Base-by-base conservation (phyloP, 2,113 vertebrate species). In the Tyrannus savana region DNA sequence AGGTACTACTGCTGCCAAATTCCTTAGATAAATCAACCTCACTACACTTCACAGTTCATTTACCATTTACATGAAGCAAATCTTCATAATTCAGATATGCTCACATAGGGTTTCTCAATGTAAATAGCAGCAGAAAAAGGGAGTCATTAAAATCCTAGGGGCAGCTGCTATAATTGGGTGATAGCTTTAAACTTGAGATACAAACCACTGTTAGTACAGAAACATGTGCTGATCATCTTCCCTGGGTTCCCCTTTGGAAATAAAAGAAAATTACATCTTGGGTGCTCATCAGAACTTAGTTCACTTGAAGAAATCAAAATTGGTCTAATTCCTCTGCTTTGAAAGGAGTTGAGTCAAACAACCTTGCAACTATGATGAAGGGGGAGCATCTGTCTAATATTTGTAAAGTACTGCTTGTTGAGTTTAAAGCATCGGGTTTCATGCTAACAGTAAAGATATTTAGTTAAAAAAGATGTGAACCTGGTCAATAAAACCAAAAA, bases 41-140 rank as follows among this genome's bases (percentile, higher is more conserved):
- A 28, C 46, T 80, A 21, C 55, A 42, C 63, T 93, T 96, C 85
- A 96, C 10, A 0, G 0, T 87, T 96, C 37, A n/a, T 92, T 87
- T 94, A 49, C 35, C n/a, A 71, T 73, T 93, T 78, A 75, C 3
- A 10, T 71, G 90, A 67, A 88, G 18, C 47, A 72, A 85, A 56
- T 47, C 55, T 88, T 95, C 91, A 69, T 81, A 94, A 87, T 74
- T 96, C 41, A 75, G 81, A 87, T 88, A 83, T 66, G 91, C 71
- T 96, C 35, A 80, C 84, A 66, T 44, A 53, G 13, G 7, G 17
- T 31, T 94, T 52, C 39, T 93, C 53, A 69, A 44, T 90, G 60
- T 56, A 82, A 96, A 77, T 7, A 85, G 76, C 58, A 92, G 39
- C 53, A 88, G 63, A 41, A 91, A 88, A 92, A 62, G 8, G 12